Base-by-base conservation (phyloP, 2,888 invertebrate species). In the Acronicta aceris region DNA sequence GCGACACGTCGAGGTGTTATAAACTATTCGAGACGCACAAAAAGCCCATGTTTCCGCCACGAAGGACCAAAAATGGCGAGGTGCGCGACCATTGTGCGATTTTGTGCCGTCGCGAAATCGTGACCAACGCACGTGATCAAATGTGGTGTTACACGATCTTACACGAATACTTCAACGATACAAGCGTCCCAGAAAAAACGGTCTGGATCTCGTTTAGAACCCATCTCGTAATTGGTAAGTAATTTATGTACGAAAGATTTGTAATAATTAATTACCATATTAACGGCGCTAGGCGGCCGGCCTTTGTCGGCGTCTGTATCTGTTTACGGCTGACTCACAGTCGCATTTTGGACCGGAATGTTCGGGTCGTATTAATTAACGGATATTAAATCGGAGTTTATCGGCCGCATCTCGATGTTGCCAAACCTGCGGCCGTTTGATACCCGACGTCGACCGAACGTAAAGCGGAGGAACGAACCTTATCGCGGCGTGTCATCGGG, bases 311-410 rank as follows among this genome's bases (percentile, higher is more conserved):
- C 88, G 78, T 82, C 83, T 79, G 83, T 88, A 88, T 91, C 89
- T 85, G 84, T 89, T 88, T 89, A 90, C 87, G 86, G 87, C 89
- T 91, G 92, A 92, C 84, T 92, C 93, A 91, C 89, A 89, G 87
- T 88, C 90, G 84, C 89, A 90, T 90, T 89, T 89, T 90, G 86
- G 86, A 83, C 83, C 88, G 88, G 93, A 90, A 93, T 92, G 89
- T 89, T 89, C 87, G 90, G 88, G 86, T 89, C 87, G 93, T 92
- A 93, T 94, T 94, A 93, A 94, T 94, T 94, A 94, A 94, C 93
- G 91, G 89, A 92, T 93, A 92, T 94, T 91, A 92, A 93, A 94
- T 90, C 89, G 89, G 89, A 91, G 88, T 93, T 94, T 94, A 94
- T 93, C 94, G 90, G 84, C 81, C 86, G 83, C 88, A 94, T 94